Base-by-base conservation (phyloP, 2,888 invertebrate genomes). In the Mythimna impura region DNA sequence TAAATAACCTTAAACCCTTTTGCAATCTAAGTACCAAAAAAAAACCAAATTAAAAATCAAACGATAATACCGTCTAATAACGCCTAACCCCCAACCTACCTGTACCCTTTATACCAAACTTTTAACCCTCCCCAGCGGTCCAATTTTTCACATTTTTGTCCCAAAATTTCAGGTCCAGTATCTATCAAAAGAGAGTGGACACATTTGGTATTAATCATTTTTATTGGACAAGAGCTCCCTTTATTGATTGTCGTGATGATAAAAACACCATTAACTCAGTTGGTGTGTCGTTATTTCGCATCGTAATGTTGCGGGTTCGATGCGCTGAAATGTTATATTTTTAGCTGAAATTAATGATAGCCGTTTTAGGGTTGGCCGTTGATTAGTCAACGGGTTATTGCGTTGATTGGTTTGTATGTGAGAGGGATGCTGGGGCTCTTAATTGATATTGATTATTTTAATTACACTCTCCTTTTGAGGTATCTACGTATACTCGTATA, bases 221-320 rank as follows among this genome's bases (percentile, higher is more conserved):
- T 94, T 94, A 94, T 94, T 91, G 92, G 91, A 90, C 92, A 89
- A 83, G 86, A 85, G 89, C 89, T 83, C 88, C 85, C 87, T 90
- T 90, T 92, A 93, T 92, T 93, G 94, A 93, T 93, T 93, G 91
- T 90, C 76, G 82, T 80, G 90, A 90, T 93, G 92, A 94, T 93
- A 92, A 93, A 92, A 91, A 89, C 84, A 85, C 91, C 92, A 93
- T 94, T 93, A 93, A 90, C 91, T 91, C 82, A 78, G 82, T 78
- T 64, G 71, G 73, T 86, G 72, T 86, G 86, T 80, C 82, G 85
- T 81, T 86, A 84, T 87, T 87, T 62, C 75, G 80, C 86, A 78
- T 76, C 76, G 83, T 86, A 85, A 83, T 82, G 84, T 77, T 79
- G 69, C 62, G 76, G 74, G 80, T 79, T 86, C 76, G 83, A 83